Evolutionary conservation across 2,797 vertebrate species (phyloP).

Genomic region (Phataginus tricuspis): DNA sequence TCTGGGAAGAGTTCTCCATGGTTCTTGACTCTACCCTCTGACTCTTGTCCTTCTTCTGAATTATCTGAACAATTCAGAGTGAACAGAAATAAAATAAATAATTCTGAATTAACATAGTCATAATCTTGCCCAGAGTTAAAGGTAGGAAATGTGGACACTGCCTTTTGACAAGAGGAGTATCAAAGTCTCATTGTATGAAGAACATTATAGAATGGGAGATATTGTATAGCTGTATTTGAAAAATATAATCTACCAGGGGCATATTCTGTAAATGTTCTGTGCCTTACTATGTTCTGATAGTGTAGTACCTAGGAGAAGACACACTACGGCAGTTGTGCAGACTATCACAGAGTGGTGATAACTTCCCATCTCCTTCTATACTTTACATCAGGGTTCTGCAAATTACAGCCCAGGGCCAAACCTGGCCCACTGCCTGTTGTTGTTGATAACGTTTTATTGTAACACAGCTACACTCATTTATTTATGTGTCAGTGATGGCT

Average conservation of each 20-base stretch:
- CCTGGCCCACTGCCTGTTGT: background rate
- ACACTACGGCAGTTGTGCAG: background rate
- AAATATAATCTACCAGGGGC: background rate
- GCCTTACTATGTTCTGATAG: background rate
- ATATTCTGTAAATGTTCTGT: background rate
- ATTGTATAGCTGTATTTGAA: background rate
- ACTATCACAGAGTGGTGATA: background rate
- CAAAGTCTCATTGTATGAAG: background rate
- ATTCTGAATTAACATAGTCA: background rate
- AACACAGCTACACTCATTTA: background rate
- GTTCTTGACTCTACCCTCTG: background rate
- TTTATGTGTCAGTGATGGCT: background rate
- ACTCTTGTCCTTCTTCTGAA: background rate
- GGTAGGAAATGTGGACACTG: background rate
- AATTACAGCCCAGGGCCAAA: background rate
- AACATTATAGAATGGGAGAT: background rate
- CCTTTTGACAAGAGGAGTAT: background rate
- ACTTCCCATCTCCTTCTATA: background rate
- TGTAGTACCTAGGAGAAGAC: background rate
- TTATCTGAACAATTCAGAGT: background rate
- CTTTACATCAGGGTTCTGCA: background rate
- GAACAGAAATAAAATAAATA: too few relatives aligned
- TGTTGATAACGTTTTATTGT: constrained; percentile 40
- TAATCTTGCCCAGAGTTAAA: background rate
- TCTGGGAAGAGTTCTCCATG: background rate